Base-by-base conservation (phyloP, 2,888 invertebrate genomes). In the Elmis aenea region DNA sequence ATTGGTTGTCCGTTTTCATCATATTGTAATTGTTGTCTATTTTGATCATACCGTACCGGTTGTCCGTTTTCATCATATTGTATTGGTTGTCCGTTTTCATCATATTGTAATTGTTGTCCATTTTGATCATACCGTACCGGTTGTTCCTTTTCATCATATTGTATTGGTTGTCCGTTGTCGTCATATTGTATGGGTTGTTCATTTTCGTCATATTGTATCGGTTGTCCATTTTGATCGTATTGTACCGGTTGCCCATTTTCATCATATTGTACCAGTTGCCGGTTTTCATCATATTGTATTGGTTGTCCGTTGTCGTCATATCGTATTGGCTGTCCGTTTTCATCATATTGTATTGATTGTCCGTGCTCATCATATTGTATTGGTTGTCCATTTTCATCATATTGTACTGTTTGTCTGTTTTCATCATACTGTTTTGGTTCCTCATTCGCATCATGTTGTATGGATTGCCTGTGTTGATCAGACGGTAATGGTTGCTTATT, bases 31-130 rank as follows among this genome's bases (percentile, higher is more conserved):
- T 5, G 18, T 18, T 18, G 42, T 27, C 16, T 20, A 5, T 21
- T 23, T 27, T 9, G 12, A 13, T 26, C 27, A 15, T 26, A 26
- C 5, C 34, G 20, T 24, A 38, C 15, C 4, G 28, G 9, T 33
- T 52, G 39, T 2, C 30, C 37, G 33, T 38, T 39, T 44, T 51
- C 52, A 25, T 50, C 50, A 27, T 54, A 48, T 14, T 45, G 34
- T 28, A 48, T 33, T 1, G 42, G 31, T 37, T 55, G 49, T 3
- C 37, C 46, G 33, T 50, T 45, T 47, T 52, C 51, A 31, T 49
- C 48, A 27, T 52, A 48, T 21, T 40, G 36, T 2, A 43, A 5
- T 22, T 18, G 22, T 30, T 42, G 36, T 5, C 35, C 45, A 13
- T 16, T 29, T 28, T 33, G 15, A 14, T 44, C 32, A 23, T 37